Base-by-base conservation (phyloP, 2,888 invertebrate species). In the Philonicus albiceps region DNA sequence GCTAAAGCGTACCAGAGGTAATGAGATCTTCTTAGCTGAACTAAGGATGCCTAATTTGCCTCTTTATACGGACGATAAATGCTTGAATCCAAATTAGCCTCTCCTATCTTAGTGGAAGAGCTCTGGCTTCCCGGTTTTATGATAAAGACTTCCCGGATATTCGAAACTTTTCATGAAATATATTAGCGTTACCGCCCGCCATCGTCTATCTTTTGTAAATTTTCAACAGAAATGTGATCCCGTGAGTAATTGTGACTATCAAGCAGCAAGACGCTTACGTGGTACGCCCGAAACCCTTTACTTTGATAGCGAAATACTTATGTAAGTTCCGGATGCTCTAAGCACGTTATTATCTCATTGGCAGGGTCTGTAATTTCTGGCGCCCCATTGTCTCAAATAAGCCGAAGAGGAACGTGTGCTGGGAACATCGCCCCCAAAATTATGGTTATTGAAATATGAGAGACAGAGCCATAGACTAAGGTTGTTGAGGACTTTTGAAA, bases 261-360 rank as follows among this genome's bases (percentile, higher is more conserved):
- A 83, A 83, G 64, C 16, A 64, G 34, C 34, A 11, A 16, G 22
- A 11, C 81, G 11, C 8, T 64, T 64, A 64, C 27, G 8, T n/a
- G 64, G 64, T 64, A 64, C 64, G 64, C 64, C 64, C 64, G 64
- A 8, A 55, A 83, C 64, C 31, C 81, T 55, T 83, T 83, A 83
- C 81, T 83, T 64, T 55, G 81, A 64, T 49, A 83, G 81, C 64
- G 64, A 64, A 83, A 83, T 55, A 34, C 81, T 34, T 55, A 81
- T 30, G 80, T 80, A 53, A 30, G 55, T 55, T 55, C 22, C 55
- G 53, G 30, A 34, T n/a, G 19, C 34, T 34, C 81, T 55, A 81
- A 81, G 81, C 81, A 49, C 31, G 81, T 55, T 43, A 81, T 81
- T 81, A 81, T 81, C 81, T 64, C 81, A 81, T 81, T 81, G 81